phyloP scores from a whole-genome alignment of 2,888 invertebrate species.

The Drosophila melanosoma region DNA sequence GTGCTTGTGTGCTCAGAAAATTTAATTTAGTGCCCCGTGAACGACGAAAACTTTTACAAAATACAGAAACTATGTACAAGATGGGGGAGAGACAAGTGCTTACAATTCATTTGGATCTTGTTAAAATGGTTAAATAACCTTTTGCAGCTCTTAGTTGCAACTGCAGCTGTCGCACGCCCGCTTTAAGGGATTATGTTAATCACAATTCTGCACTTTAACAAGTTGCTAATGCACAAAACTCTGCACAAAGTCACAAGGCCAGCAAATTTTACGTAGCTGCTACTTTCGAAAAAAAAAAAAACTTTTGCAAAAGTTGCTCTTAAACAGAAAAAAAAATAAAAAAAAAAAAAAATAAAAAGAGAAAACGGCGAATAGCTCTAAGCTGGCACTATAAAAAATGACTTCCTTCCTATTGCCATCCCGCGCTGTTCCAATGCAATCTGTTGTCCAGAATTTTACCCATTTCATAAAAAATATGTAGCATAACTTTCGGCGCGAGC shows the following conservation, averaged over 20 bases:
- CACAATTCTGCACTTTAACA: slow-evolving; percentile 78
- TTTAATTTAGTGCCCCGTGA: slow-evolving; percentile 65
- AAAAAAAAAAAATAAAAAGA: neutral
- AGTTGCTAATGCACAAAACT: slow-evolving; percentile 49
- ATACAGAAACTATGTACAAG: neutral
- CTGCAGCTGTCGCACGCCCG: slow-evolving; percentile 68
- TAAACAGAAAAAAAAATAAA: slow-evolving; percentile 15
- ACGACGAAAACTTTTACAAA: slow-evolving; percentile 47
- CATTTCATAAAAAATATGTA: slow-evolving; percentile 59
- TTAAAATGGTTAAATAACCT: slow-evolving; percentile 77
- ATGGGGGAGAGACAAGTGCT: slow-evolving; percentile 62
- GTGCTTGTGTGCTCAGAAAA: slow-evolving; percentile 51
- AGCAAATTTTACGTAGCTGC: slow-evolving; percentile 31
- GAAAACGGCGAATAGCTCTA: slow-evolving; percentile 48
- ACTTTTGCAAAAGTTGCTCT: slow-evolving; percentile 58
- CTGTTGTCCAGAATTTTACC: slow-evolving; percentile 44
- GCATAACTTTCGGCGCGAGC: slow-evolving; percentile 67
- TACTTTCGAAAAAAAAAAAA: slow-evolving; percentile 41
- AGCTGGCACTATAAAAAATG: slow-evolving; percentile 77
- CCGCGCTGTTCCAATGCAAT: slow-evolving; percentile 68
- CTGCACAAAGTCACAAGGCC: slow-evolving; percentile 73
- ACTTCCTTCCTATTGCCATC: slow-evolving; percentile 54
- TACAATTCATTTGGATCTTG: slow-evolving; percentile 78
- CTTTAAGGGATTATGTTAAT: slow-evolving; percentile 75
- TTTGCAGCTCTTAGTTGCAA: slow-evolving; percentile 66